These are phyloP conservation scores for Pomatorhinus ruficollis DNA, from an alignment of 2,113 vertebrate species.

Conservation along the genomic window DNA sequence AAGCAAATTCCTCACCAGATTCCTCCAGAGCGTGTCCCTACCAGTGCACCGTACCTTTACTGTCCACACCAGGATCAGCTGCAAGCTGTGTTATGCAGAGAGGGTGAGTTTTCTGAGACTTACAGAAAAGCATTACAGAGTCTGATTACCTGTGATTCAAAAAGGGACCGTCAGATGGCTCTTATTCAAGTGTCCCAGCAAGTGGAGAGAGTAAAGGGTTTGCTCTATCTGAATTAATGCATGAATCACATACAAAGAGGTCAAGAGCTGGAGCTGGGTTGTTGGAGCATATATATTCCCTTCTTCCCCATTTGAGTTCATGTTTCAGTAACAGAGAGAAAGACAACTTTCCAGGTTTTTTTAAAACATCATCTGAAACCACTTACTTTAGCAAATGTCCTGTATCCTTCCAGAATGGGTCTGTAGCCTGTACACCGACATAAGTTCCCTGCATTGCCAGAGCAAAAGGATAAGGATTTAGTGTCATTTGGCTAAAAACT, in stretches of 20 bases:
- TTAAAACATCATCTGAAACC: not conserved
- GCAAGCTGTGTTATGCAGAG: not conserved
- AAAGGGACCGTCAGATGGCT: not conserved
- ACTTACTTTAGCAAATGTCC: conserved; percentile 88
- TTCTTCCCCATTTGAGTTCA: not conserved
- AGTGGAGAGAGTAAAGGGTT: not conserved
- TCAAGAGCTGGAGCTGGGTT: not conserved
- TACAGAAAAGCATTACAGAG: not conserved
- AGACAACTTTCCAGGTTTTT: not conserved
- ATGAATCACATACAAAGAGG: not conserved
- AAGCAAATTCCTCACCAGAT: not conserved
- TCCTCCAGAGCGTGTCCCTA: not conserved
- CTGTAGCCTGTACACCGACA: conserved; percentile 96
- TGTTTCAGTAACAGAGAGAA: not conserved
- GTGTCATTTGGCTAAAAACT: not conserved
- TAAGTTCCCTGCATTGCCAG: conserved; percentile 83
- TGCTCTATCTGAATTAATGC: not conserved
- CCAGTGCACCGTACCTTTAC: not conserved
- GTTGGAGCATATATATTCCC: not conserved
- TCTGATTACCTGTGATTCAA: not conserved
- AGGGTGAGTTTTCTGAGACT: not conserved
- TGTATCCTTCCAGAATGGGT: conserved; percentile 91
- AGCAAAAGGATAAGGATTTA: not conserved
- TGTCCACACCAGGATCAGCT: not conserved
- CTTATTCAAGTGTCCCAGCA: not conserved